Percentiles rank a stretch among this genome's conserved stretches.
Evolutionary conservation across 2,113 vertebrate genomes (phyloP).

Genomic region (Prunella himalayana): DNA sequence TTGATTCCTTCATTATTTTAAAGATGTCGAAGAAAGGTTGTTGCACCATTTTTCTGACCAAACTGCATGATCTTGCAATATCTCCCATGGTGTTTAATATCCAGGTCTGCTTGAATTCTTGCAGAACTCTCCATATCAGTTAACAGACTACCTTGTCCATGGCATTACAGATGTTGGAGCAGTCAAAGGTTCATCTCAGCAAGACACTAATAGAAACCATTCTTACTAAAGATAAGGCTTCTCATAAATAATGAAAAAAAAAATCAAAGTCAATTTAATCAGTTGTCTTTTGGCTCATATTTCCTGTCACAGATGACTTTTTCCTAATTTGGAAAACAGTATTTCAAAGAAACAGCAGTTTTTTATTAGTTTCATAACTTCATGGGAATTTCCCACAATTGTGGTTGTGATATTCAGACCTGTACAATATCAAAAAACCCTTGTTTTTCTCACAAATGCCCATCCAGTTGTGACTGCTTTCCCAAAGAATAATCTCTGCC

Average conservation of each 20-base stretch:
- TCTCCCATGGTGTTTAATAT: background rate
- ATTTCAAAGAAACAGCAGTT: background rate
- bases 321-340: background rate
- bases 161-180: background rate
- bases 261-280: background rate
- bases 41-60: background rate
- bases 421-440: background rate
- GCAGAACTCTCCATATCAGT: background rate
- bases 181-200: background rate
- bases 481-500: background rate
- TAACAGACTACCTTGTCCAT: background rate
- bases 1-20: background rate
- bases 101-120: background rate
- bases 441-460: background rate
- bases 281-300: background rate
- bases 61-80: background rate
- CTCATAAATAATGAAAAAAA: background rate
- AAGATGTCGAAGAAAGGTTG: background rate
- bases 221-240: background rate
- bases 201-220: slow-evolving; percentile 6
- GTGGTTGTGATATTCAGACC: background rate
- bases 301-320: background rate
- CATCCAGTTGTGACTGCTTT: background rate
- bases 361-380: background rate
- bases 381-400: background rate